Base-by-base conservation (phyloP, 2,888 invertebrate species). In the Timandra comae region DNA sequence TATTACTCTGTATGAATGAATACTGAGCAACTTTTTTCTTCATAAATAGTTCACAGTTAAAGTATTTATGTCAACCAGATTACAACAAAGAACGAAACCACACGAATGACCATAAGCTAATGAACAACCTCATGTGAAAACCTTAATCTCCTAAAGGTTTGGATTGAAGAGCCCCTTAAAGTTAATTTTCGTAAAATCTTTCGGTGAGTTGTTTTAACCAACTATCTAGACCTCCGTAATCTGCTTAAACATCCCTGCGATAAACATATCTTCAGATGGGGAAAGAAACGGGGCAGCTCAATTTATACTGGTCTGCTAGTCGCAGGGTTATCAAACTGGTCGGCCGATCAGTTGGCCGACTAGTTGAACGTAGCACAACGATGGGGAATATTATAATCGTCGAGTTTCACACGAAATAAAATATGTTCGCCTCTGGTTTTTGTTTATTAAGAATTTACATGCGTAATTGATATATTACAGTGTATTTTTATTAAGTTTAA, bases 161-260 rank as follows among this genome's bases (percentile, higher is more conserved):
- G 73, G 59, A 76, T 71, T 77, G 68, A 70, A 77, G 77, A 73
- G 61, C 61, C 67, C 68, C 74, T 73, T 74, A 72, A 69, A 78
- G 79, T 77, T 81, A 80, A 82, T 80, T 81, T 81, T 77, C 76
- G 69, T 81, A 78, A 81, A 79, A 78, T 78, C 80, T 76, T 77
- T 77, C 70, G 65, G 69, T 70, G 57, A 62, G 63, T 56, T 63
- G 60, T 64, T 57, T 49, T 41, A 42, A 52, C 44, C 37, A 35
- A 74, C 58, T 54, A 23, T 29, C 32, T 40, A 21, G 64, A 65
- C 8, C 64, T 33, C 45, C 43, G 28, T 38, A 41, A 38, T 39
- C 43, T 37, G 41, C 43, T 39, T 31, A 38, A 29, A 9, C 20
- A 37, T 26, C 47, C 41, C 38, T 38, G 35, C 38, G 32, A 24